Evolutionary conservation across 2,113 vertebrate genomes (phyloP).

Genomic region (Aptenodytes forsteri): DNA sequence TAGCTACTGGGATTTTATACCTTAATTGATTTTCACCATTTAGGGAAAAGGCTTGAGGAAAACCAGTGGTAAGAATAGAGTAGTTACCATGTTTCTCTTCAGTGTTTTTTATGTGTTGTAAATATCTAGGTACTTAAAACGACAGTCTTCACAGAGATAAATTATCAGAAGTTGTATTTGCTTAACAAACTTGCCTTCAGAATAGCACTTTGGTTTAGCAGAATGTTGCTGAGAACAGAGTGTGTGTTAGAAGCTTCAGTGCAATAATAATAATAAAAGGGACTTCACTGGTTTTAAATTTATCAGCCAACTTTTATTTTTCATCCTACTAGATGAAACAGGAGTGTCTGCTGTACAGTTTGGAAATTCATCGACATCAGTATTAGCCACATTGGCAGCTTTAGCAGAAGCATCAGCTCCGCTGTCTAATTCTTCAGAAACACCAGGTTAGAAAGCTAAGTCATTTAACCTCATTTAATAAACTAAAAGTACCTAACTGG

Average conservation of each 20-base stretch:
- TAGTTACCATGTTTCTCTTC: not conserved
- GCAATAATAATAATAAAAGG: not conserved
- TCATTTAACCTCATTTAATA: not conserved
- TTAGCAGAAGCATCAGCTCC: slow-evolving; percentile 88
- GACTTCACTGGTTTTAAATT: not conserved
- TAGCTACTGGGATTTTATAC: slow-evolving; percentile 53
- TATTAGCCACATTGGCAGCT: slow-evolving; percentile 86
- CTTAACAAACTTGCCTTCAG: not conserved
- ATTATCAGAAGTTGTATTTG: not conserved
- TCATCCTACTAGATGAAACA: slow-evolving; percentile 75
- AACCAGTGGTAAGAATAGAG: slow-evolving; percentile 50
- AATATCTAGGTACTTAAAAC: not conserved
- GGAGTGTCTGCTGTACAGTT: slow-evolving; percentile 86
- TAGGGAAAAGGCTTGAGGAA: slow-evolving; percentile 45
- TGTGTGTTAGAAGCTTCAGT: not conserved
- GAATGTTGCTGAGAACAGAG: not conserved
- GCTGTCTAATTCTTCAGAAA: slow-evolving; percentile 84
- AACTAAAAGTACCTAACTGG: not conserved
- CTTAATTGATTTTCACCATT: not conserved
- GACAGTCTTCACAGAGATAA: not conserved
- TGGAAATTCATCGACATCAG: slow-evolving; percentile 86
- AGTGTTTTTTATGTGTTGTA: not conserved
- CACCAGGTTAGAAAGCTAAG: slow-evolving; percentile 78
- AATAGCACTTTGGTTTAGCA: not conserved
- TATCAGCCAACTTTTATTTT: not conserved